Evolutionary conservation across 2,888 invertebrate species (phyloP).

Genomic region (Trichopria drosophilae): DNA sequence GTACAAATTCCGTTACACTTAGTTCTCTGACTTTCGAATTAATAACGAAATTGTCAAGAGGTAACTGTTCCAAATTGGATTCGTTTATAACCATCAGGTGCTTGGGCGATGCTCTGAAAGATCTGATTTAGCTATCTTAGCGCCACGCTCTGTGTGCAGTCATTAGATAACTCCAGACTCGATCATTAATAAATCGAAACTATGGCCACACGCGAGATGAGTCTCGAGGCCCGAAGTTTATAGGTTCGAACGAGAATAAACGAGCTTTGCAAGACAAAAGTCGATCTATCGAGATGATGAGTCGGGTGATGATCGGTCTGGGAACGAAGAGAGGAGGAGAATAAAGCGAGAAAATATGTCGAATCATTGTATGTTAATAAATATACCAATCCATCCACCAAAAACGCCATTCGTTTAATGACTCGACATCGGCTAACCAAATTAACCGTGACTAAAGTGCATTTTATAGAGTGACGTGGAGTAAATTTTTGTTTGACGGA

Average conservation of each 20-base stretch:
- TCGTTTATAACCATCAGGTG: too few species aligned
- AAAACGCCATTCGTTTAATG: slow-evolving; percentile 48
- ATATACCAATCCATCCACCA: slow-evolving; percentile 53
- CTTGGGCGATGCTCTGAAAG: too few species aligned
- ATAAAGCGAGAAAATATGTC: slow-evolving; percentile 42
- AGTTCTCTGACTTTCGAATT: too few species aligned
- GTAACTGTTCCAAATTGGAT: too few species aligned
- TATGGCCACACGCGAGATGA: slow-evolving; percentile 50
- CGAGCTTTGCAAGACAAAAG: too few species aligned
- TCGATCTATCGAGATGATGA: slow-evolving; percentile 16
- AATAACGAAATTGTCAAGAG: too few species aligned
- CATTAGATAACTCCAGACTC: slow-evolving; percentile 50
- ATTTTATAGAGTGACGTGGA: too few species aligned
- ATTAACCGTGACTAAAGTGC: slow-evolving; percentile 57
- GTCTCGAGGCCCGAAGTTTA: too few species aligned
- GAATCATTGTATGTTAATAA: slow-evolving; percentile 56
- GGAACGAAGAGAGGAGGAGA: slow-evolving; percentile 8
- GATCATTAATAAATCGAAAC: slow-evolving; percentile 54
- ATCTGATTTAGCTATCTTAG: slow-evolving; percentile 56
- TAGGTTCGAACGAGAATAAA: background rate
- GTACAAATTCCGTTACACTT: too few species aligned
- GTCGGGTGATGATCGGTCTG: slow-evolving; percentile 1
- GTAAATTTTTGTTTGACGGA: too few species aligned
- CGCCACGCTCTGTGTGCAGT: slow-evolving; percentile 56
- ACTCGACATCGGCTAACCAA: slow-evolving; percentile 54